phyloP scores from a whole-genome alignment of 1,140 invertebrate genomes.

The Wasmannia auropunctata region DNA sequence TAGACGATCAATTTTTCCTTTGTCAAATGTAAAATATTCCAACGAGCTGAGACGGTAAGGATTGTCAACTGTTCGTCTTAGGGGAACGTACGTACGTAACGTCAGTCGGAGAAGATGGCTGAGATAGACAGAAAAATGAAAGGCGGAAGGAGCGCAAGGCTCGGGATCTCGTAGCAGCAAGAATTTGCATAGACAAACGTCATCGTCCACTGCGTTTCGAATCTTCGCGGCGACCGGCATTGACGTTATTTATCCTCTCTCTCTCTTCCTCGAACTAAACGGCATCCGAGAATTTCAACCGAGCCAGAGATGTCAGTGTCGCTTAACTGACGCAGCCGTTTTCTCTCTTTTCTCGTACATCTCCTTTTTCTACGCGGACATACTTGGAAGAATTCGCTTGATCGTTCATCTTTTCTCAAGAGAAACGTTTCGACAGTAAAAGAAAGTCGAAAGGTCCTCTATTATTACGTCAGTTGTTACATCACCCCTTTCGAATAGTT shows the following conservation, averaged over 20 bases:
- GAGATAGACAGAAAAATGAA: conserved; percentile 30
- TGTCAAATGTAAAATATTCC: conserved; percentile 68
- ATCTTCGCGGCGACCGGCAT: conserved; percentile 43
- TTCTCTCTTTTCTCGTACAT: not conserved
- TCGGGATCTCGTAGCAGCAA: conserved; percentile 13
- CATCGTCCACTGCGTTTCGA: conserved; percentile 53
- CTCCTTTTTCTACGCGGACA: not conserved
- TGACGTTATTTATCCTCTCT: conserved; percentile 64
- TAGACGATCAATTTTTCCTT: conserved; percentile 36
- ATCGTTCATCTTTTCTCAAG: conserved; percentile 6
- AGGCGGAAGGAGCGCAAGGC: conserved; percentile 42
- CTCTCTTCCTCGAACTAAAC: not conserved
- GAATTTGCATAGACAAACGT: conserved; percentile 76
- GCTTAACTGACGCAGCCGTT: conserved; percentile 31
- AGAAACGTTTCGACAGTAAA: conserved; percentile 24
- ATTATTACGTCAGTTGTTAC: conserved; percentile 15
- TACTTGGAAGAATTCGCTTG: conserved; percentile 36
- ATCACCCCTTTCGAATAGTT: not conserved
- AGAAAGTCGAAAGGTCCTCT: conserved; percentile 20
- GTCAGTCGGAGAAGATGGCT: not conserved
- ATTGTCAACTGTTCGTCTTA: conserved; percentile 21
- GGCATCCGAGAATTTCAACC: conserved; percentile 27
- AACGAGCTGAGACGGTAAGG: conserved; percentile 52
- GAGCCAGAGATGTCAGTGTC: conserved; percentile 30
- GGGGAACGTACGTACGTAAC: not conserved